These are phyloP conservation scores for Ganaspis sp. DNA, from an alignment of 1,140 invertebrate species.

Conservation along the genomic window DNA sequence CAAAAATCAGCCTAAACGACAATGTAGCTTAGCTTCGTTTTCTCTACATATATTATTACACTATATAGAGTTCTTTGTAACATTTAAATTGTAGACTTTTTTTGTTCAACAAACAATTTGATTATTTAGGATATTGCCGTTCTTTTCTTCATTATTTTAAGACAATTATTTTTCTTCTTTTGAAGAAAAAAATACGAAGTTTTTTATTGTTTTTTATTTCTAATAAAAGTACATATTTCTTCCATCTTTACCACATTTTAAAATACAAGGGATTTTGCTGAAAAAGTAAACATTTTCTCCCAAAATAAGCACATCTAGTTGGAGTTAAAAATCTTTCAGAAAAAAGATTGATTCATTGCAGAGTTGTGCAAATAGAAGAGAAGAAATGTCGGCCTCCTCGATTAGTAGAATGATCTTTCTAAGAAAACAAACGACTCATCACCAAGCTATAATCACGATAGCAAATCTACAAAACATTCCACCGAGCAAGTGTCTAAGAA, in stretches of 20 bases:
- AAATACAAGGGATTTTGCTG: neutral
- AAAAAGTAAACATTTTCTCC: neutral
- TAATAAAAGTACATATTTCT: neutral
- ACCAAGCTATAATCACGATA: neutral
- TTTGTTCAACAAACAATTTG: too few relatives aligned
- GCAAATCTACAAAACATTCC: neutral
- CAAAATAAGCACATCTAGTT: neutral
- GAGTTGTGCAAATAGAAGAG: neutral
- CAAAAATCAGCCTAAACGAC: too few relatives aligned
- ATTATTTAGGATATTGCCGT: too few relatives aligned
- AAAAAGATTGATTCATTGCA: neutral
- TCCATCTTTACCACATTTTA: neutral
- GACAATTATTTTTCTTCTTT: too few relatives aligned
- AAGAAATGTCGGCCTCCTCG: neutral
- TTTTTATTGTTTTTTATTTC: too few relatives aligned
- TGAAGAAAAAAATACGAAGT: too few relatives aligned
- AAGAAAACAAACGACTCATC: constrained; percentile 6
- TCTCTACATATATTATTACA: too few relatives aligned
- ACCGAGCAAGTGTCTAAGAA: too few relatives aligned
- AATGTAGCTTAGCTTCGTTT: too few relatives aligned
- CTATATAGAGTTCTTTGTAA: too few relatives aligned
- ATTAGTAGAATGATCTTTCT: neutral
- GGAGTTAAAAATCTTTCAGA: neutral
- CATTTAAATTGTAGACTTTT: too few relatives aligned
- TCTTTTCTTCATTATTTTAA: too few relatives aligned